Evolutionary conservation across 2,797 vertebrate species (phyloP).

Genomic region (Macrochelys suwanniensis): DNA sequence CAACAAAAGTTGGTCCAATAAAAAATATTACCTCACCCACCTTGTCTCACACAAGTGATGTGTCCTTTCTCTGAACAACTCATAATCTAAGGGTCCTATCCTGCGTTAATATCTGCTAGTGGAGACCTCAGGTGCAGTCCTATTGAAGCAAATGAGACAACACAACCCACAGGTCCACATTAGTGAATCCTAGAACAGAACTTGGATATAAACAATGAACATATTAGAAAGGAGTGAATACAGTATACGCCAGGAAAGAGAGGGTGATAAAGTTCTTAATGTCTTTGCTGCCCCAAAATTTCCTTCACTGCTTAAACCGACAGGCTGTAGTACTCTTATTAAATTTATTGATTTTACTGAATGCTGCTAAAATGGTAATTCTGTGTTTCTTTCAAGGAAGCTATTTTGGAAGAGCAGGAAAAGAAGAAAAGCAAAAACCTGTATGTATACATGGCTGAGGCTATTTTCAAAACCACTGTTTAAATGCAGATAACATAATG

Average conservation of each 20-base stretch:
- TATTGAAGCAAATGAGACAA: neutral
- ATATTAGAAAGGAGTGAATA: neutral
- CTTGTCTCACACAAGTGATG: neutral
- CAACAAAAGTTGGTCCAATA: neutral
- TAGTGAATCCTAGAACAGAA: neutral
- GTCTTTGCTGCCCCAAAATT: neutral
- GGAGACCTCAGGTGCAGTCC: neutral
- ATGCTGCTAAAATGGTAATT: constrained; percentile 28
- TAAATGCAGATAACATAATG: neutral
- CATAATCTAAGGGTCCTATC: neutral
- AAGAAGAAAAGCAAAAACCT: constrained; percentile 96
- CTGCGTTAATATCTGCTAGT: neutral
- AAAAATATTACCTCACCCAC: neutral
- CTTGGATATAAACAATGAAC: neutral
- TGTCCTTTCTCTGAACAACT: neutral
- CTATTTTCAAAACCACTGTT: constrained; percentile 19
- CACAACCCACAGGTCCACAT: neutral
- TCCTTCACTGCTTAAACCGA: neutral
- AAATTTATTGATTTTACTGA: neutral
- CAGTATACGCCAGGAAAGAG: rapidly evolving
- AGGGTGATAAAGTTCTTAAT: neutral
- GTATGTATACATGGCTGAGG: constrained; percentile 85
- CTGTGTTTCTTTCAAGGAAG: constrained; percentile 88
- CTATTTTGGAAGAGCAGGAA: constrained; percentile 96
- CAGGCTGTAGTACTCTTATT: neutral